Percentiles rank a stretch among this genome's conserved stretches.
Conservation (phyloP, 2,797 vertebrate species). For the Peromyscus aztecus region DNA sequence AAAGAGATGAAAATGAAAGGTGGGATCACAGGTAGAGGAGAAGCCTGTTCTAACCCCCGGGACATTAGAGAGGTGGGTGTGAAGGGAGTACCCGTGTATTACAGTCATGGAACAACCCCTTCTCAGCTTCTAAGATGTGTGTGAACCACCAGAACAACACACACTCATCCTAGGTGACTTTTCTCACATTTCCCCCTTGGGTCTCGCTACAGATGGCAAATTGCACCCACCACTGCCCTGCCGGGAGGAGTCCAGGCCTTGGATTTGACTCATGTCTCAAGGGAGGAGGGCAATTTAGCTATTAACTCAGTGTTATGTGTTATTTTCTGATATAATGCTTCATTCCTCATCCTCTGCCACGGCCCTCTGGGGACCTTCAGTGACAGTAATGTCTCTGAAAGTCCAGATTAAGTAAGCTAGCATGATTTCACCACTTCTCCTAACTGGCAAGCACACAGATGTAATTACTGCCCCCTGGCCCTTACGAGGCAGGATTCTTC, state of each 20-base stretch:
- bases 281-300: accelerated
- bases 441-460: neutral
- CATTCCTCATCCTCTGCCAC: neutral
- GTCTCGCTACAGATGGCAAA: neutral
- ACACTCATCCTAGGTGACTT: accelerated
- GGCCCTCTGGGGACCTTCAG: neutral
- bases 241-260: accelerated
- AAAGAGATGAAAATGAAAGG: neutral
- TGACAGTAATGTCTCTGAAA: neutral
- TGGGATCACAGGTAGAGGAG: neutral
- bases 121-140: neutral
- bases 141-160: accelerated
- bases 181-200: neutral
- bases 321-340: neutral
- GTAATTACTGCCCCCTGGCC: neutral
- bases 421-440: neutral
- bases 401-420: neutral
- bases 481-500: accelerated
- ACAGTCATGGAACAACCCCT: accelerated
- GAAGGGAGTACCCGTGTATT: accelerated
- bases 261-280: accelerated
- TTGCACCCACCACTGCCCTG: neutral
- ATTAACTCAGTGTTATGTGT: neutral
- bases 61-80: accelerated
- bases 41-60: too few relatives aligned